Evolutionary conservation across 2,797 vertebrate genomes (phyloP), one percentile per base, ranked within the genome.

Genomic region (Centropyge bicolor): DNA sequence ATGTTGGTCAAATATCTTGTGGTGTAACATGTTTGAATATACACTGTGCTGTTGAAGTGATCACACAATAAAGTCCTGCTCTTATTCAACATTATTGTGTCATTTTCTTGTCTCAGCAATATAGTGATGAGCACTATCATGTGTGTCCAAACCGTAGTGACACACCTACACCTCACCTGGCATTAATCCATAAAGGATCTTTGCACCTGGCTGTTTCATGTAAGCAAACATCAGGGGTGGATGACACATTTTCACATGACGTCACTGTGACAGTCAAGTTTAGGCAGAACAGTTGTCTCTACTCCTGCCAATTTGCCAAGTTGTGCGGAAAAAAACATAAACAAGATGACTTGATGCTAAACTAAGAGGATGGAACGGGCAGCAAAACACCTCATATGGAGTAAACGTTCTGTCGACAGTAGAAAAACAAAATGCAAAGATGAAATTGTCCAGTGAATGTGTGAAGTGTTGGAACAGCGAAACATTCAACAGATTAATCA

Each of bases 241-340:
- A 27, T 62, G 72, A 81, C 73, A 81, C 63, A 65, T 63, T 41
- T 65, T 60, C 67, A 73, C 10, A 54, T 64, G 83, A 85, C 72
- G 76, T 49, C 9, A 49, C 13, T 45, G 68, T n/a, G 52, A 52
- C 27, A 22, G 38, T 24, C 49, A 22, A 48, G 38, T 41, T 45
- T 2, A 27, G 22, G 16, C 63, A 1, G 48, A 81, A n/a, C 69
- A 45, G 54, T 17, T 73, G 38, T 7, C 49, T 43, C 66, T 61
- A 20, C 36, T 35, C 16, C 24, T 64, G 35, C n/a, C 6, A 2
- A 14, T 51, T 76, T 43, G 56, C 17, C 57, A 67, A 68, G 22
- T 22, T 19, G 55, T 24, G 35, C 22, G 48, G 31, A 57, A 57
- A 51, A 74, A 31, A 31, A 31, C 27, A 31, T 31, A 31, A 31